Conservation (phyloP, 2,797 vertebrate species). For the Pipistrellus pygmaeus region DNA sequence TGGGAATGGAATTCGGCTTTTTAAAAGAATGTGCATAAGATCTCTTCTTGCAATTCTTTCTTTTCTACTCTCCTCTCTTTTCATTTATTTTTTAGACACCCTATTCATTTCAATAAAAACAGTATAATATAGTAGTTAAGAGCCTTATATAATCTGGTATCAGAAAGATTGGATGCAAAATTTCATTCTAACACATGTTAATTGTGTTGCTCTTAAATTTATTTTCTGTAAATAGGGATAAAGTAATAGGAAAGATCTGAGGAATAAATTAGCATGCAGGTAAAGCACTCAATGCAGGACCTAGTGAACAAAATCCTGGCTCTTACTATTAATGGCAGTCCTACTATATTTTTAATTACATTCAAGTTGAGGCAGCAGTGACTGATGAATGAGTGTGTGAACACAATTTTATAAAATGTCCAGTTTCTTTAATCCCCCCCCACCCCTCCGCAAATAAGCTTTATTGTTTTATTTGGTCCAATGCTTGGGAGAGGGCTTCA, state of each 20-base stretch:
- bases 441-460: too few relatives aligned
- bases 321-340: background rate
- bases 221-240: background rate
- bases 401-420: background rate
- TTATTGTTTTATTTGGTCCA: too few relatives aligned
- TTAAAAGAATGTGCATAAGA: constrained; percentile 51
- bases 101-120: constrained; percentile 4
- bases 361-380: background rate
- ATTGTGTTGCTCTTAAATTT: background rate
- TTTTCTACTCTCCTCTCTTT: background rate
- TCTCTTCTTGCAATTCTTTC: background rate
- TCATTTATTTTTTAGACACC: constrained; percentile 13
- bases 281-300: background rate
- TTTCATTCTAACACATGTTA: background rate
- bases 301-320: background rate
- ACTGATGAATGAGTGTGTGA: background rate
- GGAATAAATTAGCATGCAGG: background rate
- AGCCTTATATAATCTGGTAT: background rate
- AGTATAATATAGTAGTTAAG: background rate
- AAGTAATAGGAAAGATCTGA: background rate
- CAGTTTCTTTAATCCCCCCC: background rate
- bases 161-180: background rate
- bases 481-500: too few relatives aligned
- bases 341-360: background rate
- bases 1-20: constrained; percentile 71